These are phyloP conservation scores for Cryptocheilus praepositus DNA, from an alignment of 2,888 invertebrate species.

Conservation along the genomic window DNA sequence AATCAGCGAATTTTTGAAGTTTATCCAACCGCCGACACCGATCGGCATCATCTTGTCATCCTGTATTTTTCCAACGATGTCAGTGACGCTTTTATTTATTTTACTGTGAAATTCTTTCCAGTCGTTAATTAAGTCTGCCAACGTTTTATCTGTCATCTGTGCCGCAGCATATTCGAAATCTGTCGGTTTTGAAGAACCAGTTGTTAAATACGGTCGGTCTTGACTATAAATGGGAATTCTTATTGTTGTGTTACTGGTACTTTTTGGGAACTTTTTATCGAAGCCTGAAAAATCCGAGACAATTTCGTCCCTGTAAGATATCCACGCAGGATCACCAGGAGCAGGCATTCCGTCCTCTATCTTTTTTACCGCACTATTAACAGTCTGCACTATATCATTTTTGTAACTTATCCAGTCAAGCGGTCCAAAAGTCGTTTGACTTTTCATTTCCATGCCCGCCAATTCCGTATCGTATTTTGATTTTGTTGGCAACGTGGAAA, in stretches of 20 bases:
- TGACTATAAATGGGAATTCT: too few species aligned
- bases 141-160: conserved; percentile 4
- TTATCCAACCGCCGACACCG: conserved; percentile 47
- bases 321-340: conserved; percentile 44
- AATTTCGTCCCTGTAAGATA: conserved; percentile 36
- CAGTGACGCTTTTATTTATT: conserved; percentile 40
- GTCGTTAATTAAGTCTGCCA: conserved; percentile 35
- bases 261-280: neutral
- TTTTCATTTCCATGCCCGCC: neutral
- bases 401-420: conserved; percentile 40
- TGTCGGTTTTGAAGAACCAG: neutral
- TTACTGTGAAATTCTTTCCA: conserved; percentile 42
- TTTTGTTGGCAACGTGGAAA: conserved; percentile 1
- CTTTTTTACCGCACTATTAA: conserved; percentile 36
- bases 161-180: neutral
- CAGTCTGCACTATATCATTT: conserved; percentile 32
- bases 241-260: neutral
- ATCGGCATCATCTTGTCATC: conserved; percentile 31
- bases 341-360: conserved; percentile 42
- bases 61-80: conserved; percentile 37
- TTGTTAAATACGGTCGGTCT: neutral
- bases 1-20: conserved; percentile 38
- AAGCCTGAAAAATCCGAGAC: conserved; percentile 33
- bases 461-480: neutral
- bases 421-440: neutral